A percentile compares a stretch with the other conserved stretches of the same genome.
phyloP scores from a whole-genome alignment of 2,113 vertebrate species.

The Alectura lathami region DNA sequence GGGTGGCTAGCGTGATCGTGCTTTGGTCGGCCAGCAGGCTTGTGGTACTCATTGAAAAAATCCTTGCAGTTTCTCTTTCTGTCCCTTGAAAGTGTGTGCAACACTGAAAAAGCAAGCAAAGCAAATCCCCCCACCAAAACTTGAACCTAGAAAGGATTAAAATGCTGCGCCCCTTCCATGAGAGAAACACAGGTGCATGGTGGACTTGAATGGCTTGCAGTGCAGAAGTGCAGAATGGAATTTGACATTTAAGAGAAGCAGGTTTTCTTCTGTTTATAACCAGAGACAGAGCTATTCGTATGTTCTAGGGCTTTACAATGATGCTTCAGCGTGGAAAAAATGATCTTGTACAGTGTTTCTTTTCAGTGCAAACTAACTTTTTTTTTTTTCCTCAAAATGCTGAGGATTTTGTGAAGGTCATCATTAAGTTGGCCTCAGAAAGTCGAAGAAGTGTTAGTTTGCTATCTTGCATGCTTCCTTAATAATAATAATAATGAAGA shows the following conservation, averaged over 20 bases:
- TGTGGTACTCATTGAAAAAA: neutral
- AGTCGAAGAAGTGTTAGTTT: neutral
- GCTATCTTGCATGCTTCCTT: slow-evolving; percentile 2
- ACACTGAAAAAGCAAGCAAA: neutral
- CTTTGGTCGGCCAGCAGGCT: neutral
- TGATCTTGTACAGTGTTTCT: neutral
- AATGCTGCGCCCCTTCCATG: neutral
- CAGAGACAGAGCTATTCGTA: neutral
- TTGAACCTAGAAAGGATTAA: neutral
- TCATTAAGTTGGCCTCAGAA: neutral
- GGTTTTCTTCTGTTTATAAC: neutral
- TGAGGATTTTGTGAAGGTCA: slow-evolving; percentile 22
- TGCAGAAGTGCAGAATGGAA: neutral
- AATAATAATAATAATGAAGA: slow-evolving; percentile 38
- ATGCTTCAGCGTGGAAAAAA: neutral
- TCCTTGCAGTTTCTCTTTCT: neutral
- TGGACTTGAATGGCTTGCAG: neutral
- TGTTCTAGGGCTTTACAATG: neutral
- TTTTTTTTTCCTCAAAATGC: neutral
- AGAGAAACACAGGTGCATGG: neutral
- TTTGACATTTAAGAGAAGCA: neutral
- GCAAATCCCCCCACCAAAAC: neutral
- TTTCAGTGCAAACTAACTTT: neutral
- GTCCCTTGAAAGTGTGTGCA: neutral
- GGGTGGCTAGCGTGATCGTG: neutral